Evolutionary conservation across 2,113 vertebrate species (phyloP).

Genomic region (Ochotona princeps): DNA sequence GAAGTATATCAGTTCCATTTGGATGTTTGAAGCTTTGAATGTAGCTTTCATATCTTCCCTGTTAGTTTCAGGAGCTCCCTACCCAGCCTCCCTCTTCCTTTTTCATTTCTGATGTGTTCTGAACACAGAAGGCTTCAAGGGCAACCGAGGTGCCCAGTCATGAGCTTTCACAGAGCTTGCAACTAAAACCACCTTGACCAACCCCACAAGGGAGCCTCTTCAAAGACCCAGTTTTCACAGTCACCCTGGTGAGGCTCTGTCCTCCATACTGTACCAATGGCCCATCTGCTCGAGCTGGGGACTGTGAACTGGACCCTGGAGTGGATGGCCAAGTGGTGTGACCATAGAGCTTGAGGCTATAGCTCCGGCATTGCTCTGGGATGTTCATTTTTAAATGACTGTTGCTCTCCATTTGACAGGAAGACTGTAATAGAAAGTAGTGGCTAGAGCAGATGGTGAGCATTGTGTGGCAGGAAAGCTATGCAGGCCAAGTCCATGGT

Average conservation of each 20-base stretch:
- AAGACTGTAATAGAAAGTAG: conserved; percentile 42
- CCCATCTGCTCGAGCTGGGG: background rate
- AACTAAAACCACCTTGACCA: background rate
- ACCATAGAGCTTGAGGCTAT: background rate
- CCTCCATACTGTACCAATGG: background rate
- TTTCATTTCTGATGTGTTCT: background rate
- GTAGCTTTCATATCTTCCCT: background rate
- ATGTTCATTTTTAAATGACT: conserved; percentile 24
- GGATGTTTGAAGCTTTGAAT: background rate
- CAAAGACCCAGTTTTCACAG: background rate
- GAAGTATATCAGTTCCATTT: background rate
- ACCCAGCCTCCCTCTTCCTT: background rate
- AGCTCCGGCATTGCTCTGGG: background rate
- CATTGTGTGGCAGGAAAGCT: background rate
- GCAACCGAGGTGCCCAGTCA: background rate
- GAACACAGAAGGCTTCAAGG: background rate
- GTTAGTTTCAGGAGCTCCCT: background rate
- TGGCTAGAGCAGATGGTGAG: background rate
- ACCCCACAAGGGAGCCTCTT: background rate
- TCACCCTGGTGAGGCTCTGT: background rate
- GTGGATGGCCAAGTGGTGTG: background rate
- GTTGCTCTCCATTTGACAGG: background rate
- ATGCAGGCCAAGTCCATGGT: background rate
- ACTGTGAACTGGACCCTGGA: background rate
- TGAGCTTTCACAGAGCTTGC: background rate